Evolutionary conservation across 37 sponge, comb jelly and placozoan genomes (phyloP).

Genomic region (Halichondria panicea): DNA sequence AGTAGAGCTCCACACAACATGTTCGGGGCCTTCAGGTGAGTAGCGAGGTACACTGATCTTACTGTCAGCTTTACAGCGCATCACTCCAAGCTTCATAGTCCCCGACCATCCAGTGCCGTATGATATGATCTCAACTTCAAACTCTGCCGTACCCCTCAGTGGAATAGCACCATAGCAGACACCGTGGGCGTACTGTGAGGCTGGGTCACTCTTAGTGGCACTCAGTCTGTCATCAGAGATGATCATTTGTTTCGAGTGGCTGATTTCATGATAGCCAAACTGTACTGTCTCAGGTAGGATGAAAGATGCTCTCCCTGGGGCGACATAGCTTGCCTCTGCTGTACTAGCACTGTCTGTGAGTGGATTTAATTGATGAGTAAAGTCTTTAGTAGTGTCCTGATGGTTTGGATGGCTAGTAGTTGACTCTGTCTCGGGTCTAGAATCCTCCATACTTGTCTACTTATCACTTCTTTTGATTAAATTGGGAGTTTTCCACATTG

Average conservation of each 20-base stretch:
- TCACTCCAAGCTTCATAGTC: constrained; percentile 82
- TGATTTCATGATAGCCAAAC: constrained; percentile 48
- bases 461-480: too few species aligned
- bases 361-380: too few species aligned
- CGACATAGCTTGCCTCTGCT: too few species aligned
- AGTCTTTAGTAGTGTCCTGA: too few species aligned
- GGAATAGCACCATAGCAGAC: constrained; percentile 61
- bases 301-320: too few species aligned
- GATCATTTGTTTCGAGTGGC: constrained; percentile 42
- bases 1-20: constrained; percentile 84
- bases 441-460: too few species aligned
- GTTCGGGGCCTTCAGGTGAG: constrained; percentile 71
- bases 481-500: too few species aligned
- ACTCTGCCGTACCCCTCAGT: constrained; percentile 69
- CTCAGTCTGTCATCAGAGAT: constrained; percentile 36
- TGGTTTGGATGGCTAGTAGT: too few species aligned
- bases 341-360: too few species aligned
- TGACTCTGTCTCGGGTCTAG: too few species aligned
- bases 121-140: constrained; percentile 66
- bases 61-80: constrained; percentile 17
- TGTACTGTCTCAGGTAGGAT: constrained; percentile 34
- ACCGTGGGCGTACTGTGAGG: constrained; percentile 66
- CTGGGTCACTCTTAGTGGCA: constrained; percentile 72
- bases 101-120: constrained; percentile 88
- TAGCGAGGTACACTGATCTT: constrained; percentile 64